These are phyloP conservation scores for Lepidocolaptes lacrymiger DNA, from an alignment of 2,797 vertebrate genomes.

Conservation along the genomic window DNA sequence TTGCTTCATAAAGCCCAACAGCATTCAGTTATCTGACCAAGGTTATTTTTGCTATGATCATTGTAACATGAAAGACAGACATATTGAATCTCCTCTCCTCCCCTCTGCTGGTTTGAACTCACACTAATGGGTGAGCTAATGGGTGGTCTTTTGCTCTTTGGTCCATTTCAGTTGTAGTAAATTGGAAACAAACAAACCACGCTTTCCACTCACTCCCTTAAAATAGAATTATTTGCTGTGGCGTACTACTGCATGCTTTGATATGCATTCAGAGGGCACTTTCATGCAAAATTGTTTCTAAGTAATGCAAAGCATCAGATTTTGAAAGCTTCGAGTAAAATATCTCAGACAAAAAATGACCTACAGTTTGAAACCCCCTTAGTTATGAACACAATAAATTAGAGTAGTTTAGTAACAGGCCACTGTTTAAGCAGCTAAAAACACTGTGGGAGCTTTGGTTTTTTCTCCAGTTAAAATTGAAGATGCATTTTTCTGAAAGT, in stretches of 20 bases:
- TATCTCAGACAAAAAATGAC: background rate
- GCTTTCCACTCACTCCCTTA: background rate
- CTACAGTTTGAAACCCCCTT: background rate
- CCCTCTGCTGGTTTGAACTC: background rate
- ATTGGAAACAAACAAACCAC: background rate
- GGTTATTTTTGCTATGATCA: background rate
- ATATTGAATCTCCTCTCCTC: background rate
- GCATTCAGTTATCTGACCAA: background rate
- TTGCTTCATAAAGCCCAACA: background rate
- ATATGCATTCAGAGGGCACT: background rate
- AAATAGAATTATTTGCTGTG: background rate
- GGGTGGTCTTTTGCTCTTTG: background rate
- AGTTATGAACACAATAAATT: background rate
- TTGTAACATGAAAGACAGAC: background rate
- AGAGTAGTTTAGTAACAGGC: background rate
- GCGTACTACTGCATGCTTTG: background rate
- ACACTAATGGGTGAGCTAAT: background rate
- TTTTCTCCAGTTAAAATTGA: background rate
- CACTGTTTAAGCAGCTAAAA: background rate
- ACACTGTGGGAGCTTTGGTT: fast-evolving
- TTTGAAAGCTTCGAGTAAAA: background rate
- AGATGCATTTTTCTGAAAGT: background rate
- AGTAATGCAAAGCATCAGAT: background rate
- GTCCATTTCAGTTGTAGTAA: background rate
- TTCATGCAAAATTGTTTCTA: background rate